These are phyloP conservation scores for Cheilinus undulatus DNA, from an alignment of 2,113 vertebrate genomes.

Conservation along the genomic window DNA sequence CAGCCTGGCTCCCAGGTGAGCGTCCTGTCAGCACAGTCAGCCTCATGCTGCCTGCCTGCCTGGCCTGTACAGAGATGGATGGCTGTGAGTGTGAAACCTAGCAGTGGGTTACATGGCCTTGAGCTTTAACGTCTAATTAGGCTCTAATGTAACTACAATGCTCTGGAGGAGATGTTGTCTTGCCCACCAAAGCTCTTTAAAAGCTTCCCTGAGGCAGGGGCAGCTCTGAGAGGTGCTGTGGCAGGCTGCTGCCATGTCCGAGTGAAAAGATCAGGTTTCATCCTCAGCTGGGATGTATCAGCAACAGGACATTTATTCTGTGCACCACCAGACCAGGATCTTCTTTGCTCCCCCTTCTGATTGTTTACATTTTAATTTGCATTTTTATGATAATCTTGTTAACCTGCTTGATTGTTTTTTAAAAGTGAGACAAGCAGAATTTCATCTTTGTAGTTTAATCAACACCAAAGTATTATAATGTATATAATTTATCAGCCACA, in stretches of 20 bases:
- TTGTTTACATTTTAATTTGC: too few species aligned
- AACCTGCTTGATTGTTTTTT: too few species aligned
- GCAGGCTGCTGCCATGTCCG: conserved; percentile 53
- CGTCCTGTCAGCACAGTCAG: conserved; percentile 17
- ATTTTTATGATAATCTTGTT: too few species aligned
- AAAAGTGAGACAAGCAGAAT: too few species aligned
- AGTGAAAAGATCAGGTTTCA: conserved; percentile 56
- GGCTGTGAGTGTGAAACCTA: conserved; percentile 70
- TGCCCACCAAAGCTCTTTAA: conserved; percentile 79
- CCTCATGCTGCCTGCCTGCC: conserved; percentile 29
- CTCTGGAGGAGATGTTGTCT: conserved; percentile 84
- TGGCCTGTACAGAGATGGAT: conserved; percentile 77
- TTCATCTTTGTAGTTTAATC: too few species aligned
- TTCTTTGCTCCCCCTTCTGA: conserved; percentile 2
- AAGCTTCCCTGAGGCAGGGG: conserved; percentile 82
- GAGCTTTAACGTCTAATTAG: conserved; percentile 83
- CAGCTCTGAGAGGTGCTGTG: conserved; percentile 68
- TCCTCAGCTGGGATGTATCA: conserved; percentile 63
- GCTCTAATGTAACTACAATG: conserved; percentile 80
- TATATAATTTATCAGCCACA: too few species aligned
- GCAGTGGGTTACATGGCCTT: conserved; percentile 78
- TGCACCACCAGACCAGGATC: conserved; percentile 7
- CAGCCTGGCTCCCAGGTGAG: conserved; percentile 57
- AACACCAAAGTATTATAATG: too few species aligned
- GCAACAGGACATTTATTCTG: conserved; percentile 28